Evolutionary conservation across 2,888 invertebrate species (phyloP).

Genomic region (Gastracanthus pulcherrimus): DNA sequence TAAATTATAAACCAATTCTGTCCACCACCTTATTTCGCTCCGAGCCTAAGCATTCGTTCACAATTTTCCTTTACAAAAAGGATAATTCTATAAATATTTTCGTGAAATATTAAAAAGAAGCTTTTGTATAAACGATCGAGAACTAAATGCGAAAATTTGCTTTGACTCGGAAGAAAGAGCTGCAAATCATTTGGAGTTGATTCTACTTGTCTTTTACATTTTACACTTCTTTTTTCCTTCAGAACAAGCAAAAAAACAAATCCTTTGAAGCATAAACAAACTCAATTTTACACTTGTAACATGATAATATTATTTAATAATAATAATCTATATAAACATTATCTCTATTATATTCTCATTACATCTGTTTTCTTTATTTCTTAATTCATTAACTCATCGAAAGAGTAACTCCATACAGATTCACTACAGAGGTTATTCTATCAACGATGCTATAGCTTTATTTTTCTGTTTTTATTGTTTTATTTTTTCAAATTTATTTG

Average conservation of each 20-base stretch:
- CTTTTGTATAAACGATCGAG: not conserved
- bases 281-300: slow-evolving; percentile 72
- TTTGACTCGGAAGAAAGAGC: slow-evolving; percentile 68
- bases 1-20: slow-evolving; percentile 73
- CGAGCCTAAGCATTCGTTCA: slow-evolving; percentile 65
- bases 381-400: slow-evolving; percentile 27
- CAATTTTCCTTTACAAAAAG: slow-evolving; percentile 15
- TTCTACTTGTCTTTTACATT: slow-evolving; percentile 57
- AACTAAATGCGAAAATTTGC: slow-evolving; percentile 40
- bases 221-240: slow-evolving; percentile 53
- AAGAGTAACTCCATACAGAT: slow-evolving; percentile 31
- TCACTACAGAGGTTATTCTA: slow-evolving; percentile 1
- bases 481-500: slow-evolving; percentile 3
- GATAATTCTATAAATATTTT: not conserved
- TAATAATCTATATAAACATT: slow-evolving; percentile 76
- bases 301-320: slow-evolving; percentile 68
- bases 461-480: not conserved
- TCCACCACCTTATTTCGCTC: slow-evolving; percentile 70
- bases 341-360: slow-evolving; percentile 71
- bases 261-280: slow-evolving; percentile 75
- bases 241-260: slow-evolving; percentile 73
- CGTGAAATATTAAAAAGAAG: slow-evolving; percentile 18
- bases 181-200: slow-evolving; percentile 63
- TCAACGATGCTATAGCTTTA: not conserved
- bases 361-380: slow-evolving; percentile 43